Conservation (phyloP, 1,140 invertebrate genomes). For the Drosophila kikkawai region DNA sequence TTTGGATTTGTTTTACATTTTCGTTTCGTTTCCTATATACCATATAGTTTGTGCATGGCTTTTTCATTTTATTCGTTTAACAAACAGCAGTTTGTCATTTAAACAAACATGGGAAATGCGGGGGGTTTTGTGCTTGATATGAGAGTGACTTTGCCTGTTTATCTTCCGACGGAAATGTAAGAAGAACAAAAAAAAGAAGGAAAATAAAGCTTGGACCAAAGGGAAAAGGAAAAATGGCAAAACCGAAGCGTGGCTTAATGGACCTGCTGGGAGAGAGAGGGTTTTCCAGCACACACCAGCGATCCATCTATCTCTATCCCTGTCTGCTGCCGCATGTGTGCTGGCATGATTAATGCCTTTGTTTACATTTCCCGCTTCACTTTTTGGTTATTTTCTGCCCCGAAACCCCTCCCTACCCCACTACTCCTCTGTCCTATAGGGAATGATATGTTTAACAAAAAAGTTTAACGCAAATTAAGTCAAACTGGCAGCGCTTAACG, state of each 20-base stretch:
- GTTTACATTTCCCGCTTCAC: constrained; percentile 75
- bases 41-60: constrained; percentile 8
- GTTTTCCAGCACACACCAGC: constrained; percentile 8
- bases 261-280: constrained; percentile 18
- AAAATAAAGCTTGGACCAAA: constrained; percentile 6
- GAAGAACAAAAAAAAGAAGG: background rate
- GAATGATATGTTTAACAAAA: constrained; percentile 80
- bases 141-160: constrained; percentile 61
- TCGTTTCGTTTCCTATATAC: constrained; percentile 8
- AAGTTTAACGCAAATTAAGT: constrained; percentile 83
- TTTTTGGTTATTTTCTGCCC: constrained; percentile 41
- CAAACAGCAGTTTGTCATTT: constrained; percentile 72
- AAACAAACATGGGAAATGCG: constrained; percentile 42
- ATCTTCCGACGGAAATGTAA: constrained; percentile 32
- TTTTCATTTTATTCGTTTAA: constrained; percentile 48
- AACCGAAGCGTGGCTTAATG: constrained; percentile 36
- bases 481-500: constrained; percentile 82
- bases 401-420: background rate
- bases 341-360: constrained; percentile 80
- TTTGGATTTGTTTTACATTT: constrained; percentile 50
- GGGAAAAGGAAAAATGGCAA: background rate
- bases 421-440: background rate
- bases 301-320: constrained; percentile 41
- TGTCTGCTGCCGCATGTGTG: constrained; percentile 53
- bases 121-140: background rate